Evolutionary conservation across 2,888 invertebrate genomes (phyloP).

Genomic region (Crocallis elinguaria): DNA sequence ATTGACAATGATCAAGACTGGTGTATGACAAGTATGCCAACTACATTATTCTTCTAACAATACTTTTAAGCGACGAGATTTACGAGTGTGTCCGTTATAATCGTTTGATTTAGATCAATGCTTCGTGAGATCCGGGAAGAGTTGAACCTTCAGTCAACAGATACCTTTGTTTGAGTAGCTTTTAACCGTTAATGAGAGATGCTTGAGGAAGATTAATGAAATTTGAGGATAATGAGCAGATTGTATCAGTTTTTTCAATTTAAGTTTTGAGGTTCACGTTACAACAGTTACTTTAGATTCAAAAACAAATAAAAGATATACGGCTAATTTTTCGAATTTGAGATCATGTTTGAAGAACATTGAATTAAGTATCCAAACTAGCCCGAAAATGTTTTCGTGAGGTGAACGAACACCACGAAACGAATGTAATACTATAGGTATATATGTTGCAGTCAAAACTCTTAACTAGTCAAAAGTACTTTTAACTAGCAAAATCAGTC

Average conservation of each 20-base stretch:
- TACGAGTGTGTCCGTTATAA: slow-evolving; percentile 60
- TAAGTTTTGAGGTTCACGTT: slow-evolving; percentile 31
- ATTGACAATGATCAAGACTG: slow-evolving; percentile 54
- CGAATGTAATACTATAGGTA: too few species aligned
- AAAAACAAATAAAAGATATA: neutral
- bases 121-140: slow-evolving; percentile 61
- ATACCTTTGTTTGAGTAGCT: slow-evolving; percentile 55
- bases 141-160: slow-evolving; percentile 47
- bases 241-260: slow-evolving; percentile 37
- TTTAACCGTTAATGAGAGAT: slow-evolving; percentile 49
- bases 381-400: too few species aligned
- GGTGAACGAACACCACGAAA: too few species aligned
- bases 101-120: slow-evolving; percentile 61
- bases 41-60: slow-evolving; percentile 39
- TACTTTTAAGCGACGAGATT: slow-evolving; percentile 30
- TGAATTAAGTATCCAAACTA: too few species aligned
- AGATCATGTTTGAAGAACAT: neutral
- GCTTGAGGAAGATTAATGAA: slow-evolving; percentile 54
- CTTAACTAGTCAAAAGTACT: too few species aligned
- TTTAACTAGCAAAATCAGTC: too few species aligned
- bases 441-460: too few species aligned
- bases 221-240: slow-evolving; percentile 42
- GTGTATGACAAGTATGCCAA: slow-evolving; percentile 33
- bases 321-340: neutral
- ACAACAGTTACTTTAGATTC: slow-evolving; percentile 21